These are phyloP conservation scores for Sanderia malayensis DNA, from an alignment of 30 jellyfish, hydroid and myxozoan genomes.

Conservation along the genomic window DNA sequence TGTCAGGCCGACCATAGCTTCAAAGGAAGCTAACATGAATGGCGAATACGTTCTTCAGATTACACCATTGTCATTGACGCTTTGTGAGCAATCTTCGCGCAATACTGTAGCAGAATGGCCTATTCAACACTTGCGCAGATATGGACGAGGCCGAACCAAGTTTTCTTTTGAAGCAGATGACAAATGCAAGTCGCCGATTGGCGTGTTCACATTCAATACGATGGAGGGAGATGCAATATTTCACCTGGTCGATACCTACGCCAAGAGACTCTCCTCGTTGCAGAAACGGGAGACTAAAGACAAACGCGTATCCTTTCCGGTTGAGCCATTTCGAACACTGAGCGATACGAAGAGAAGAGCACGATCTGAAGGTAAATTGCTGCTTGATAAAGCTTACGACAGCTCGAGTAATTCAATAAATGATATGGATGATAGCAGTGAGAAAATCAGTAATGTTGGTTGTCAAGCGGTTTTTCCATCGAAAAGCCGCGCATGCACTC, in stretches of 20 bases:
- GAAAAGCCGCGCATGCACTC: conserved; percentile 14
- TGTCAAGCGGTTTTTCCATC: conserved; percentile 22
- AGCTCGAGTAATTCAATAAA: conserved; percentile 46
- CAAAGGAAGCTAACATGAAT: conserved; percentile 94
- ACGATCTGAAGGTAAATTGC: conserved; percentile 94
- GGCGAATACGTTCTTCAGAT: conserved; percentile 88
- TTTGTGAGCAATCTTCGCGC: conserved; percentile 72
- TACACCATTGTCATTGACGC: conserved; percentile 57
- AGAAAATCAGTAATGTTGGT: conserved; percentile 12
- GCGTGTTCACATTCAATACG: conserved; percentile 96
- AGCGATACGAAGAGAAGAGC: conserved; percentile 64
- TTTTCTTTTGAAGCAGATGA: conserved; percentile 98
- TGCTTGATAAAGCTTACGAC: conserved; percentile 37
- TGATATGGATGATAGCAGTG: conserved; percentile 53
- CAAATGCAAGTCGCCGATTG: conserved; percentile 84
- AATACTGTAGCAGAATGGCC: conserved; percentile 94
- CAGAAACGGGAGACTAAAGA: conserved; percentile 39
- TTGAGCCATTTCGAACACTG: conserved; percentile 78
- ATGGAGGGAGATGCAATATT: conserved; percentile 95
- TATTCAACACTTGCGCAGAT: conserved; percentile 86
- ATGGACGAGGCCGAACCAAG: conserved; percentile 97
- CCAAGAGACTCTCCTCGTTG: conserved; percentile 69
- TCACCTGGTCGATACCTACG: conserved; percentile 84
- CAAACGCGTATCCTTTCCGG: conserved; percentile 65
- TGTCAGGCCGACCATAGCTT: conserved; percentile 93